These are phyloP conservation scores for Toxotes lorentzi DNA, from an alignment of 2,797 vertebrate species.

Conservation along the genomic window DNA sequence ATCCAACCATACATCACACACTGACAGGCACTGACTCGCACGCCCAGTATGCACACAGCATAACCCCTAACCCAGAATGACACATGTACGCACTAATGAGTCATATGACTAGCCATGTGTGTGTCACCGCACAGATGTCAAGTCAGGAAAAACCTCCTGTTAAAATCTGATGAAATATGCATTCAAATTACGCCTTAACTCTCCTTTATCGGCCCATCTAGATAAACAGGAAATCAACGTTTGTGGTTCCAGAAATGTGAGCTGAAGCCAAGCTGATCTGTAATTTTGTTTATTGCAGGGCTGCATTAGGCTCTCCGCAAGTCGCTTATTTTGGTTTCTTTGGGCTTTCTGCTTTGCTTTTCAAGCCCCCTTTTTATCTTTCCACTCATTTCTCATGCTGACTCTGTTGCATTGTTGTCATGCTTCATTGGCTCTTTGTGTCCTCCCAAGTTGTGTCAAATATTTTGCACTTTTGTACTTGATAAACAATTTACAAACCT, in stretches of 20 bases:
- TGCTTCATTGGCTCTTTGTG: conserved; percentile 43
- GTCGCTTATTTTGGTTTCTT: conserved; percentile 65
- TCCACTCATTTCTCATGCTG: conserved; percentile 39
- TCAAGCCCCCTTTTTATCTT: conserved; percentile 51
- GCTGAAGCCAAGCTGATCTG: conserved; percentile 67
- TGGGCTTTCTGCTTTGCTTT: conserved; percentile 41
- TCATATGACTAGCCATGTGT: conserved; percentile 42
- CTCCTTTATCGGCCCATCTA: conserved; percentile 47
- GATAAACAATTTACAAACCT: conserved; percentile 65
- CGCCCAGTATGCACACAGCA: neutral
- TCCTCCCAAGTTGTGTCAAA: conserved; percentile 38
- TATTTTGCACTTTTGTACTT: conserved; percentile 33
- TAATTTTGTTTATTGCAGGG: conserved; percentile 77
- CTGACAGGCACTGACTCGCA: conserved; percentile 20
- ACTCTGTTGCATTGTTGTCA: conserved; percentile 56
- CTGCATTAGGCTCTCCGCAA: conserved; percentile 66
- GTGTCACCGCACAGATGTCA: conserved; percentile 54
- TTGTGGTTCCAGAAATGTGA: conserved; percentile 61
- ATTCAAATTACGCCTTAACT: conserved; percentile 47
- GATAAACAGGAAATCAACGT: conserved; percentile 75
- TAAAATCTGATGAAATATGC: conserved; percentile 59
- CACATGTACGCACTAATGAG: conserved; percentile 43
- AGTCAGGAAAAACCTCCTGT: conserved; percentile 45
- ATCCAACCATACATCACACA: conserved; percentile 35
- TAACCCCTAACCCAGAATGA: conserved; percentile 42